Evolutionary conservation across 2,888 invertebrate genomes (phyloP), one percentile per base, ranked within the genome.

Genomic region (Tipula vernalis): DNA sequence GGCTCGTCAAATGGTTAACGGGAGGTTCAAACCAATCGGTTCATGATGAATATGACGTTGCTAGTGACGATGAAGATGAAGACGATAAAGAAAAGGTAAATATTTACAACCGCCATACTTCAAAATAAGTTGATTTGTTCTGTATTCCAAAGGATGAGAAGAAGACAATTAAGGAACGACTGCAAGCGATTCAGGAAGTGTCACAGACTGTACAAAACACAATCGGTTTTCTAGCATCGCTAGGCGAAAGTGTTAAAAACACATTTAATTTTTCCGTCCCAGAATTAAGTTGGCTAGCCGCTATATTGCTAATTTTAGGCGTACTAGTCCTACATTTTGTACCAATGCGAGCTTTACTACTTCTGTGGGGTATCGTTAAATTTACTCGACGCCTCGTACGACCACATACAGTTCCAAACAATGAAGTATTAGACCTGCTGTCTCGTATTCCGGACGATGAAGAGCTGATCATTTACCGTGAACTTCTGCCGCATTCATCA

Each of bases 221-320:
- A 0, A 96, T 99, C 87, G 99, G 99, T 36, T 97, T 96, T 90
- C 94, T 98, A 88, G 98, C 98, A 8, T 96, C 98, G n/a, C 92
- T 99, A 87, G 96, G 97, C 88, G 99, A 99, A 92, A 95, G 96
- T 90, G 95, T 98, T 87, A 98, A 98, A 93, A 99, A 99, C 92
- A 95, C 98, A 87, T 97, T 98, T 92, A 98, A 98, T 92, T 99
- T 99, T 93, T 98, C 98, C 87, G 96, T 98, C 91, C 98, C 99
- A 88, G 99, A 98, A 93, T 92, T 99, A 89, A 98, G 98, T 89
- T 97, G 96, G 93, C 93, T 99, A 91, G 98, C 98, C 18, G 96
- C 98, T 89, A 92, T 95, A 71, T 93, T 97, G 89, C 92, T 98
- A 86, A 91, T 95, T 87, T 92, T 95, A 86, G 96, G 95, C 12